phyloP scores from a whole-genome alignment of 2,797 vertebrate genomes.

The Platalea minor region DNA sequence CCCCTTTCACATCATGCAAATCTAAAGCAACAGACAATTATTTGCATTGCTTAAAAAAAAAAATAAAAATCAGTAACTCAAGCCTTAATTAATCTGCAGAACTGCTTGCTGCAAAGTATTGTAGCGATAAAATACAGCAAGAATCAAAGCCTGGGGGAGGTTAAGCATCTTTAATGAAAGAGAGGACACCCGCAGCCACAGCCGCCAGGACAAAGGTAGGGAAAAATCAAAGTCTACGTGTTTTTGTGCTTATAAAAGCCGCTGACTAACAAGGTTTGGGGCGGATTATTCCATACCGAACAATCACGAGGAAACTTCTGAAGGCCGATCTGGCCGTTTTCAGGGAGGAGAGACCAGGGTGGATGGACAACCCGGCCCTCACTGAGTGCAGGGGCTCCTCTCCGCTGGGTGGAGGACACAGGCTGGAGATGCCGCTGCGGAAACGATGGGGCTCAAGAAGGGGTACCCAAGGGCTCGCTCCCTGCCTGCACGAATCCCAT shows the following conservation, averaged over 20 bases:
- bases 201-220: background rate
- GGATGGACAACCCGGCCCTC: background rate
- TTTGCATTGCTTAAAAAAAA: background rate
- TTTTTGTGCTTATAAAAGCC: background rate
- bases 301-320: background rate
- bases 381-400: background rate
- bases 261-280: background rate
- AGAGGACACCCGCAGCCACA: background rate
- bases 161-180: background rate
- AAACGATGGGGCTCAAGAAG: fast-evolving
- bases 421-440: background rate
- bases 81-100: background rate
- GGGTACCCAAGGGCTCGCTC: background rate
- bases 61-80: background rate
- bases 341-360: background rate
- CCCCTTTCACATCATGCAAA: background rate
- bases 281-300: background rate
- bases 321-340: background rate
- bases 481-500: fast-evolving
- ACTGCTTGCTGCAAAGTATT: background rate
- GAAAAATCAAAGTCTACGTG: background rate
- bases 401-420: background rate
- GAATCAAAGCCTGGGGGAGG: background rate
- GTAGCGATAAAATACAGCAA: background rate
- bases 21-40: background rate